phyloP scores from a whole-genome alignment of 2,888 invertebrate genomes.

The Drosophila macrospina region DNA sequence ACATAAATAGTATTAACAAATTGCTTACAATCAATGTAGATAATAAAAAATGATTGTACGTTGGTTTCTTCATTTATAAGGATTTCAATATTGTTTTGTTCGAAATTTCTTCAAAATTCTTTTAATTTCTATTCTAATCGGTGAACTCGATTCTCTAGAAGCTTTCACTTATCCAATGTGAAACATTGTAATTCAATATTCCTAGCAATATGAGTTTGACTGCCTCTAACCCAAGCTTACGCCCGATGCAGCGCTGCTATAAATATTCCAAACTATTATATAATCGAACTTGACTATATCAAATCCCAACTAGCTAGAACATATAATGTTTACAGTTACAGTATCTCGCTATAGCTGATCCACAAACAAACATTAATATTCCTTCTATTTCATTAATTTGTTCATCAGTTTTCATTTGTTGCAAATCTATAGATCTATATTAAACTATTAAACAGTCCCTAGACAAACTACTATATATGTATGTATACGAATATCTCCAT shows the following conservation, averaged over 20 bases:
- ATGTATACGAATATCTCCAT: conserved; percentile 12
- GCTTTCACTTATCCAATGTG: neutral
- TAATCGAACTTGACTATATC: neutral
- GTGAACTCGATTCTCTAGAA: neutral
- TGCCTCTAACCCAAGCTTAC: conserved; percentile 22
- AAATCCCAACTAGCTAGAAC: neutral
- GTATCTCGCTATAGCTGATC: neutral
- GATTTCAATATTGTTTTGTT: neutral
- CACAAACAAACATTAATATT: neutral
- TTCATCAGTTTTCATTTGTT: neutral
- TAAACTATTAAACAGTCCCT: conserved; percentile 23
- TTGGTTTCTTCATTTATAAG: neutral
- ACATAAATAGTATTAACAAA: conserved; percentile 4
- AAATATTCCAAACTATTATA: conserved; percentile 4
- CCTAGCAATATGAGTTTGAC: conserved; percentile 11
- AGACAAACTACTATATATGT: conserved; percentile 29
- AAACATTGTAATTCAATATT: conserved; percentile 16
- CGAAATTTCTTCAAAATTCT: neutral
- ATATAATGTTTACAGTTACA: neutral
- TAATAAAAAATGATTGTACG: neutral
- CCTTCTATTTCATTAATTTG: neutral
- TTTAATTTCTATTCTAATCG: neutral
- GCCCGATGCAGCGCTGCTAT: conserved; percentile 82
- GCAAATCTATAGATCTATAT: neutral
- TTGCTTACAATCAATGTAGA: conserved; percentile 3